Percentiles rank a stretch among this genome's conserved stretches.
Conservation (phyloP, 2,888 invertebrate species). For the Lochmaea crataegi region DNA sequence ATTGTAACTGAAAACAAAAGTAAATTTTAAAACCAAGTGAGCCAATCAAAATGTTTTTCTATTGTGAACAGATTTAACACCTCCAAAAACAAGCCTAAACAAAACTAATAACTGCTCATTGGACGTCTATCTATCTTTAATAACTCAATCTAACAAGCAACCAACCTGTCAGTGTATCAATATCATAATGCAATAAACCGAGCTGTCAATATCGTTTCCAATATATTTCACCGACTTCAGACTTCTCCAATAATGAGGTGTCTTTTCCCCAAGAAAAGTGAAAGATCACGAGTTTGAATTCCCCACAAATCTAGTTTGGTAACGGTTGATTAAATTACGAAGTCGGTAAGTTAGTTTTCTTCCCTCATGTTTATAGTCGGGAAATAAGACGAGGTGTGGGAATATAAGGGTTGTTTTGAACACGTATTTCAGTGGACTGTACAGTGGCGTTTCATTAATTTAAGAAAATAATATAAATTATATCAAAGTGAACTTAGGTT, state of each 20-base stretch:
- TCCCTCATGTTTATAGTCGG: slow-evolving; percentile 38
- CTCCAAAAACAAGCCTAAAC: not conserved
- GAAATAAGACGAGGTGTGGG: slow-evolving; percentile 43
- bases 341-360: slow-evolving; percentile 47
- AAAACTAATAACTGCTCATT: slow-evolving; percentile 4
- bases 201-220: slow-evolving; percentile 23
- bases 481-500: no score
- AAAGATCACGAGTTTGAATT: slow-evolving; percentile 36
- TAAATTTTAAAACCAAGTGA: no score
- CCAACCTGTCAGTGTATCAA: slow-evolving; percentile 32
- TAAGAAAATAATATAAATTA: no score
- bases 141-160: slow-evolving; percentile 23
- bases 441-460: slow-evolving; percentile 37
- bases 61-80: not conserved
- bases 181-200: slow-evolving; percentile 35
- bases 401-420: slow-evolving; percentile 36
- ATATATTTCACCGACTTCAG: slow-evolving; percentile 24
- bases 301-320: slow-evolving; percentile 38
- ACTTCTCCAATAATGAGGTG: slow-evolving; percentile 21
- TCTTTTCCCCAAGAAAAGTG: slow-evolving; percentile 27
- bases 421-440: slow-evolving; percentile 33
- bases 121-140: not conserved
- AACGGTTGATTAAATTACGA: slow-evolving; percentile 46
- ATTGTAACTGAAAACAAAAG: no score
- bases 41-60: no score